phyloP scores from a whole-genome alignment of 1,140 invertebrate species.

The Manduca sexta region DNA sequence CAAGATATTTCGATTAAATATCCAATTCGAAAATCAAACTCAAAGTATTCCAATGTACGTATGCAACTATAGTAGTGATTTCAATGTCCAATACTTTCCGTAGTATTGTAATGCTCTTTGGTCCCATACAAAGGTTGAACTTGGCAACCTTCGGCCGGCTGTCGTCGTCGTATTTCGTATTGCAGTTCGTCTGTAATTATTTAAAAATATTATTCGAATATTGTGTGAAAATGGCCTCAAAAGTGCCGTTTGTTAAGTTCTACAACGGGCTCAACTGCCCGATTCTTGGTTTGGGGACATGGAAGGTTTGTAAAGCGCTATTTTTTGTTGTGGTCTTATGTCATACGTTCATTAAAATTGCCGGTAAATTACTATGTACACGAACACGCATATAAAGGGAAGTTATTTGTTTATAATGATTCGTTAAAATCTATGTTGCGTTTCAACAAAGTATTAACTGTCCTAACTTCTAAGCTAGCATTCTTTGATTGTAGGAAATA shows the following conservation, averaged over 20 bases:
- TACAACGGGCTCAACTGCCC: constrained; percentile 28
- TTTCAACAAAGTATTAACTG: too few species aligned
- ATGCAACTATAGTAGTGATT: too few species aligned
- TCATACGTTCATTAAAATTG: not conserved
- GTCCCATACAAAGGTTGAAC: not conserved
- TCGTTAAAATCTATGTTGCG: too few species aligned
- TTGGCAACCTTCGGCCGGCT: not conserved
- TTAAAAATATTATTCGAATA: not conserved
- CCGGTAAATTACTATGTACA: not conserved
- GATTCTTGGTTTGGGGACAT: constrained; percentile 36
- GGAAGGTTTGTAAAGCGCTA: constrained; percentile 26
- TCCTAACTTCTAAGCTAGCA: too few species aligned
- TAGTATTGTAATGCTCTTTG: not conserved
- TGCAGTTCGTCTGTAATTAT: not conserved
- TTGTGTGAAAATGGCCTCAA: constrained; percentile 17
- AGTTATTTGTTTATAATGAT: too few species aligned
- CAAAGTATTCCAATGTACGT: too few species aligned
- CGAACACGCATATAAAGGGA: too few species aligned
- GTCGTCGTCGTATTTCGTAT: not conserved
- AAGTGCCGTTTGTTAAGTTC: constrained; percentile 26
- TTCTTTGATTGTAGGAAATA: too few species aligned
- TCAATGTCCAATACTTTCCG: not conserved
- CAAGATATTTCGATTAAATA: too few species aligned
- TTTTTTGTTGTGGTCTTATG: not conserved
- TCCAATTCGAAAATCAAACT: too few species aligned